Evolutionary conservation across 2,113 vertebrate species (phyloP).

Genomic region (Polypterus senegalus): DNA sequence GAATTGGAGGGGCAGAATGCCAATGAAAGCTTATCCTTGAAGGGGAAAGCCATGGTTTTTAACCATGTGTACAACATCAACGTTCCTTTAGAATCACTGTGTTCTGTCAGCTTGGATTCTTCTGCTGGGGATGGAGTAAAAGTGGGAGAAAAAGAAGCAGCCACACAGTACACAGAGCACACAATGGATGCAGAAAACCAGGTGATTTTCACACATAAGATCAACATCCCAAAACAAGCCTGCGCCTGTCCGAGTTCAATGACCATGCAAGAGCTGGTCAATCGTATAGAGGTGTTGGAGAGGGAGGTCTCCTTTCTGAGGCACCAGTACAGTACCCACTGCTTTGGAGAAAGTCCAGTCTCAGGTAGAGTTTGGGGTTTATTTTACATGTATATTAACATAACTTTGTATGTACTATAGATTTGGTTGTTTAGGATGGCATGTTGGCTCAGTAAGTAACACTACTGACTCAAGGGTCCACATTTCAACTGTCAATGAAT

Average conservation of each 20-base stretch:
- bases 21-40: constrained; percentile 53
- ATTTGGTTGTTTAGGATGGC: too few relatives aligned
- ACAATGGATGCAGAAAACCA: constrained; percentile 77
- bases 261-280: constrained; percentile 75
- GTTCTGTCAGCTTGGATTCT: constrained; percentile 67
- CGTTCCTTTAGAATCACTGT: constrained; percentile 76
- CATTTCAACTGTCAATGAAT: too few relatives aligned
- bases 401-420: too few relatives aligned
- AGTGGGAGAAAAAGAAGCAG: constrained; percentile 41
- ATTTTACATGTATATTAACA: too few relatives aligned
- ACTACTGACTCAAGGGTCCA: too few relatives aligned
- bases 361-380: constrained; percentile 55
- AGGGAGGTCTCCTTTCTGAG: constrained; percentile 81
- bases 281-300: constrained; percentile 87
- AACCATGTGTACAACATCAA: constrained; percentile 95
- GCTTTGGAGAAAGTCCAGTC: constrained; percentile 73
- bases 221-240: constrained; percentile 85
- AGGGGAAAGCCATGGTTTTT: constrained; percentile 76
- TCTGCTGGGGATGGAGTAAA: constrained; percentile 41
- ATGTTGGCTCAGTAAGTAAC: too few relatives aligned
- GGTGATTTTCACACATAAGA: constrained; percentile 90
- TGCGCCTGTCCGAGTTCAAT: constrained; percentile 64
- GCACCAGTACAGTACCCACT: constrained; percentile 71
- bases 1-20: constrained; percentile 33
- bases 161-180: constrained; percentile 67